Evolutionary conservation across 2,888 invertebrate species (phyloP), one percentile per base, ranked within the genome.

Genomic region (Tigriopus californicus): DNA sequence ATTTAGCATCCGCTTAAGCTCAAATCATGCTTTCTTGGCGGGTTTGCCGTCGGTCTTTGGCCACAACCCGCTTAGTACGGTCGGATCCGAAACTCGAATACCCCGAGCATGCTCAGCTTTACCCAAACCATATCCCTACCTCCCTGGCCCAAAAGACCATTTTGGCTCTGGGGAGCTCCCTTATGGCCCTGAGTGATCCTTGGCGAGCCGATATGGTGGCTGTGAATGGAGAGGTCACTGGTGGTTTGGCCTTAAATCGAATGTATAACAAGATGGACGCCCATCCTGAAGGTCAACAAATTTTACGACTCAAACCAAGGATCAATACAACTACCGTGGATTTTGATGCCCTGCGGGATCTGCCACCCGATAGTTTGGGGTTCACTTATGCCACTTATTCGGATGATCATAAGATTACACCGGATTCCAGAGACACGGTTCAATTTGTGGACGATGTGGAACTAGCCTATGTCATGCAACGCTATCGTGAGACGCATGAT

Each of bases 401-500:
- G 66, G 75, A 76, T 61, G 77, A 78, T 20, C 18, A 12, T 41
- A 40, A 25, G 5, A 46, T 54, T 1, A 86, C 87, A 5, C 94
- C 98, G 0, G 97, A 98, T 75, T 83, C 87, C 41, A 77, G 98
- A 63, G 75, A 83, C 64, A 79, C 84, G 15, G 95, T 98, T 0
- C 84, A 85, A 66, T 98, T 94, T 73, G 80, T 99, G 53, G 81
- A 88, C 64, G 52, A 59, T 18, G 74, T 80, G 1, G 83, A 92
- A 63, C 72, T 92, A 65, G 91, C 92, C 4, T 98, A 95, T 73
- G 84, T 97, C 51, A 91, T 99, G 84, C 90, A 92, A 71, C 77
- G 98, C 59, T 99, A 99, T 70, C 79, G 98, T 64, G 95, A 98
- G 75, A 84, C 87, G 10, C 98, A 98, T 71, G 98, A 98, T 74